phyloP scores from a whole-genome alignment of 1,140 invertebrate genomes.

The Samia ricini region DNA sequence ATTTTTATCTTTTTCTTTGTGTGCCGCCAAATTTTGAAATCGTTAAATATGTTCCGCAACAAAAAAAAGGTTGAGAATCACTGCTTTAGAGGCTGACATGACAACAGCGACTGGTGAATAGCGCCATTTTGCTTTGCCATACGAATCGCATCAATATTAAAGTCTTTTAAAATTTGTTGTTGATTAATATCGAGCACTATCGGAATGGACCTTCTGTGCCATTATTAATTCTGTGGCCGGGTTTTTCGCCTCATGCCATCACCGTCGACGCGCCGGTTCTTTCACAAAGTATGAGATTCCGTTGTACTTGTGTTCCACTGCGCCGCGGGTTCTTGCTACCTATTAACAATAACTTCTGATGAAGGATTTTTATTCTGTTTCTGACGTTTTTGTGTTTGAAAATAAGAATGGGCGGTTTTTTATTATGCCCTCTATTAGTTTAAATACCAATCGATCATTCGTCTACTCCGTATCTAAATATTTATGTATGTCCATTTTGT shows the following conservation, averaged over 20 bases:
- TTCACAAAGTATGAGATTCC: background rate
- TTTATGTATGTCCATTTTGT: no score
- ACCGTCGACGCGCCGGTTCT: background rate
- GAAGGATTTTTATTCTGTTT: background rate
- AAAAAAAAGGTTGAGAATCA: no score
- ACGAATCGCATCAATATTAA: no score
- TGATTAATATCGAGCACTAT: no score
- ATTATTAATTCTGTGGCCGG: background rate
- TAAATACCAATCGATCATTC: background rate
- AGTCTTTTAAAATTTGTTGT: no score
- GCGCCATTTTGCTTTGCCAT: no score
- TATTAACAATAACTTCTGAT: background rate
- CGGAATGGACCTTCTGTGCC: background rate
- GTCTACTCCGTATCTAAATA: background rate
- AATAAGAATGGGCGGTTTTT: background rate
- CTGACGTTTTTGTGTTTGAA: background rate
- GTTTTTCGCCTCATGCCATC: background rate
- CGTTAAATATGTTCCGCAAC: no score
- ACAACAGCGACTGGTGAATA: no score
- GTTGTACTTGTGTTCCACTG: background rate
- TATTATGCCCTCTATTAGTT: background rate
- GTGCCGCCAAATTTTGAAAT: no score
- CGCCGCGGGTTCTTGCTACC: background rate
- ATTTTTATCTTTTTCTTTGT: no score
- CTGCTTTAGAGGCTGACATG: no score